These are phyloP conservation scores for Trypoxylus dichotomus DNA, from an alignment of 1,140 invertebrate genomes.

Conservation along the genomic window DNA sequence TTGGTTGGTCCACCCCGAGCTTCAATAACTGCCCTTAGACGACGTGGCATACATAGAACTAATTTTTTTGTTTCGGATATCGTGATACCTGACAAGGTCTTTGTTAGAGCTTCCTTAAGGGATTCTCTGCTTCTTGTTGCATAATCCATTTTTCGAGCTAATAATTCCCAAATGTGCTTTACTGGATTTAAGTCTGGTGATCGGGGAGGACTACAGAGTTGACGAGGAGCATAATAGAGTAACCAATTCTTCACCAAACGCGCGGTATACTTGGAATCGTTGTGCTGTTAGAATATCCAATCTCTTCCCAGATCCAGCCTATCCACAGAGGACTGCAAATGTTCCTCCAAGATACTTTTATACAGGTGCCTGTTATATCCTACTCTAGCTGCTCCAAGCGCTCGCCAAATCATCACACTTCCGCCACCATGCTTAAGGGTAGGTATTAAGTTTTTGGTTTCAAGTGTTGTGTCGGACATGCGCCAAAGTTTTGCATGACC, in stretches of 20 bases:
- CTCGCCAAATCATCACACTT: not conserved
- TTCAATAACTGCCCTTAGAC: too few species aligned
- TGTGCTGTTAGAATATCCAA: too few species aligned
- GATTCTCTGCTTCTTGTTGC: not conserved
- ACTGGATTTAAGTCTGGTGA: not conserved
- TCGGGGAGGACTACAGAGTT: not conserved
- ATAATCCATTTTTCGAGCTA: not conserved
- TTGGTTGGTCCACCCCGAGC: too few species aligned
- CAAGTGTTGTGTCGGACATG: slow-evolving; percentile 31
- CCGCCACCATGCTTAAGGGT: not conserved
- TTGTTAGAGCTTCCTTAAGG: not conserved
- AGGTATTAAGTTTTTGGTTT: slow-evolving; percentile 37
- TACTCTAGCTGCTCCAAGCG: not conserved
- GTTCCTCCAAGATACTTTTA: not conserved
- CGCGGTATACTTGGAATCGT: not conserved
- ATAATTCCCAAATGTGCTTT: not conserved
- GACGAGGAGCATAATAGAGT: not conserved
- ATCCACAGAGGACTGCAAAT: not conserved
- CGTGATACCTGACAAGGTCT: not conserved
- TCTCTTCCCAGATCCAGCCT: not conserved
- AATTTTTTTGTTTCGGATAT: not conserved
- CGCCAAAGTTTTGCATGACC: slow-evolving; percentile 36
- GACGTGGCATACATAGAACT: too few species aligned
- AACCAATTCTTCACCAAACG: not conserved
- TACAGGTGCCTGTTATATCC: too few species aligned